Evolutionary conservation across 2,113 vertebrate genomes (phyloP).

Genomic region (Lagenorhynchus albirostris): DNA sequence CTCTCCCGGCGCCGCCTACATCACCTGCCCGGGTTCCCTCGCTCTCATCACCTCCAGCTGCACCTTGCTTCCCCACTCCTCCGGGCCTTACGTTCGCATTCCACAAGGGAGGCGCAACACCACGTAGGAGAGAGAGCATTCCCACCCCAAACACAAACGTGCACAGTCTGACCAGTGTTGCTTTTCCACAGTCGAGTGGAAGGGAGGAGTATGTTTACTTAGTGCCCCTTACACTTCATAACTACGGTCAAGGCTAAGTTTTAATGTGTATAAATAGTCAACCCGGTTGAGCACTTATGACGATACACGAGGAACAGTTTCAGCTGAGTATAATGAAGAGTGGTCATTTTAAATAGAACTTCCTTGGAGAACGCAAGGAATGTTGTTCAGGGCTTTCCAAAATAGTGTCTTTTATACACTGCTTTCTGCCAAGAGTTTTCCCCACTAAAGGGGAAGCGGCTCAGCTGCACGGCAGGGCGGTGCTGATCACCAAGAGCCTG

Average conservation of each 20-base stretch:
- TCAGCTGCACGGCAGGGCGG: conserved; percentile 43
- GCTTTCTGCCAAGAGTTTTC: conserved; percentile 50
- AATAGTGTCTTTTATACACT: conserved; percentile 32
- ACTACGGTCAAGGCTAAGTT: background rate
- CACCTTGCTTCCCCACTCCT: background rate
- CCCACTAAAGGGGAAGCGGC: conserved; percentile 5
- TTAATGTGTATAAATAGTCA: background rate
- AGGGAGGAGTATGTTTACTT: background rate
- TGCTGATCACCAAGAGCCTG: conserved; percentile 28
- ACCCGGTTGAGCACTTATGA: background rate
- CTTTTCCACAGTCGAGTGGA: background rate
- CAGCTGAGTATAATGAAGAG: conserved; percentile 26
- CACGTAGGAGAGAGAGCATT: background rate
- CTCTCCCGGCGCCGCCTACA: background rate
- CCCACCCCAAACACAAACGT: background rate
- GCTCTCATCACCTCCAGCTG: background rate
- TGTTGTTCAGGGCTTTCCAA: conserved; percentile 46
- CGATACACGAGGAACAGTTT: background rate
- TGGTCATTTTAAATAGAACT: conserved; percentile 56
- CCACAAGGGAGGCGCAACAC: background rate
- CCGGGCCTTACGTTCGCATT: background rate
- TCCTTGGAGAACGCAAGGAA: conserved; percentile 46
- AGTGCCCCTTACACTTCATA: background rate
- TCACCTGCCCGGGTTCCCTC: background rate
- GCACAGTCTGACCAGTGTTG: background rate